Conservation (phyloP, 2,888 invertebrate species). For the Caenorhabditis sulstoni region DNA sequence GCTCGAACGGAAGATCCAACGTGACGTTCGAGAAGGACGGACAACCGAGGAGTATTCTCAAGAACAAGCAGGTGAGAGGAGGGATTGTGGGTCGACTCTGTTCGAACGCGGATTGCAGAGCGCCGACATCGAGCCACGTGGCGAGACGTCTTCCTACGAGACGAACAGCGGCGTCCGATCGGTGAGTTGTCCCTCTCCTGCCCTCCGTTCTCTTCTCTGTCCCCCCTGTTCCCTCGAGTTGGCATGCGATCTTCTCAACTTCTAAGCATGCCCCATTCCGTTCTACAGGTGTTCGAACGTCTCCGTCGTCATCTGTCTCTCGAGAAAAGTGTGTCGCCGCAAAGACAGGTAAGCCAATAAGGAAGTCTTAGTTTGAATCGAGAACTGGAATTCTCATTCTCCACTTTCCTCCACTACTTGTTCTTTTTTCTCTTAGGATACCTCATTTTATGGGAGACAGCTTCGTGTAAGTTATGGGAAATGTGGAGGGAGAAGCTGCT, state of each 20-base stretch:
- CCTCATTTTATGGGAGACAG: conserved; percentile 55
- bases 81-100: neutral
- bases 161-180: conserved; percentile 53
- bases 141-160: conserved; percentile 55
- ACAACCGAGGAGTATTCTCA: conserved; percentile 75
- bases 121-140: conserved; percentile 67
- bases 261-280: conserved; percentile 53
- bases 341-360: conserved; percentile 51
- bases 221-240: conserved; percentile 17
- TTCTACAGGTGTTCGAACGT: conserved; percentile 69
- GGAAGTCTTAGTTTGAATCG: conserved; percentile 2
- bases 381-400: conserved; percentile 3
- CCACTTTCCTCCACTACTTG: neutral
- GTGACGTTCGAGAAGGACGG: conserved; percentile 63
- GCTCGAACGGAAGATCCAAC: conserved; percentile 62
- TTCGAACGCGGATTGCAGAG: conserved; percentile 56
- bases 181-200: conserved; percentile 41
- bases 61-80: conserved; percentile 74
- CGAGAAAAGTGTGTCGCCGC: conserved; percentile 74
- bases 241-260: conserved; percentile 49
- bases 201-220: conserved; percentile 13
- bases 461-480: conserved; percentile 46
- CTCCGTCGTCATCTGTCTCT: conserved; percentile 74
- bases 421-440: conserved; percentile 43
- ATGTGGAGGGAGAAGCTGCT: conserved; percentile 39